These are phyloP conservation scores for Phyllostomus hastatus DNA, from an alignment of 2,113 vertebrate species.

Conservation along the genomic window DNA sequence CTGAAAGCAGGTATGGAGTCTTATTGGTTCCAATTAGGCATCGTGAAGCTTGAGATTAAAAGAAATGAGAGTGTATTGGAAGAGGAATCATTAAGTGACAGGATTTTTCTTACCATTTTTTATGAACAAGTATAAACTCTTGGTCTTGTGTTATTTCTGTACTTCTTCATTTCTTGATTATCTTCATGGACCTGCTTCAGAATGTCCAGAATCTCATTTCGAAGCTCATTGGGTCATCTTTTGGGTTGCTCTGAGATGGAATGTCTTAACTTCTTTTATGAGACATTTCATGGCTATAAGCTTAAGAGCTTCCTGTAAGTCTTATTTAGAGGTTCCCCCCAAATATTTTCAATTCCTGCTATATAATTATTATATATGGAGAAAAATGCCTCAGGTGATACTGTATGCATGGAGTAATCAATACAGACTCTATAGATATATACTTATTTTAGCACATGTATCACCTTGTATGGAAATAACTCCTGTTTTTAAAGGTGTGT, in stretches of 20 bases:
- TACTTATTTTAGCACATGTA: constrained; percentile 61
- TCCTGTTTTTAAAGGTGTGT: constrained; percentile 22
- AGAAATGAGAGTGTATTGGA: constrained; percentile 25
- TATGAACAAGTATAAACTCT: constrained; percentile 47
- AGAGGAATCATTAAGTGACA: constrained; percentile 44
- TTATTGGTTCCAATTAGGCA: constrained; percentile 69
- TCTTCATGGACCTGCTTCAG: constrained; percentile 49
- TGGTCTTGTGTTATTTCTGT: constrained; percentile 39
- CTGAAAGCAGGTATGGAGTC: constrained; percentile 50
- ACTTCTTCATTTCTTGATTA: constrained; percentile 61
- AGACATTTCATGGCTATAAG: constrained; percentile 12
- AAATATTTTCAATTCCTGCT: neutral
- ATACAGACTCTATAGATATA: constrained; percentile 44
- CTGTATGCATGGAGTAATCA: constrained; percentile 64
- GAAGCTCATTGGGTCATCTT: constrained; percentile 15
- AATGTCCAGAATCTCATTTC: neutral
- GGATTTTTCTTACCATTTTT: constrained; percentile 49
- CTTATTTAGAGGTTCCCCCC: constrained; percentile 55
- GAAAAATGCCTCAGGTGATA: constrained; percentile 41
- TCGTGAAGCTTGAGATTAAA: constrained; percentile 49
- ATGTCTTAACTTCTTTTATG: constrained; percentile 44
- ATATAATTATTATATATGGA: constrained; percentile 13
- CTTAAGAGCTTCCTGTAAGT: constrained; percentile 36
- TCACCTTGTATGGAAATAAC: constrained; percentile 51
- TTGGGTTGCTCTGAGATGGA: constrained; percentile 7